A percentile compares a stretch with the other conserved stretches of the same genome.
These are phyloP conservation scores for Dynastes grantii DNA, from an alignment of 2,888 invertebrate genomes.

Conservation along the genomic window DNA sequence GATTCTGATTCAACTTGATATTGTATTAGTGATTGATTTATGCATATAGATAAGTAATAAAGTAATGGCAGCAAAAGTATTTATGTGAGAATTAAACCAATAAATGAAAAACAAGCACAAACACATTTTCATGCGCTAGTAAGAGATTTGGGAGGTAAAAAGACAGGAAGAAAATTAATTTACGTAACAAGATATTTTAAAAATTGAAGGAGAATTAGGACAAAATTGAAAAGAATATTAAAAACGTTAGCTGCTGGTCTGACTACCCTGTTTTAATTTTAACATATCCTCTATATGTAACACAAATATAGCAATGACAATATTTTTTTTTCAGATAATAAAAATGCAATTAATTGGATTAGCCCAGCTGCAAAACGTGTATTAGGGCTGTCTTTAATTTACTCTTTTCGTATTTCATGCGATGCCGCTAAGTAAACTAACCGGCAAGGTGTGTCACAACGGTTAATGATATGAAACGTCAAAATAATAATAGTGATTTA, in stretches of 20 bases:
- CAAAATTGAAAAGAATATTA: no score
- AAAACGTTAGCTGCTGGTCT: no score
- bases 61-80: no score
- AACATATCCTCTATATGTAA: no score
- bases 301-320: neutral
- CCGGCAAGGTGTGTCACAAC: conserved; percentile 34
- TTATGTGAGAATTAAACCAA: no score
- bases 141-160: no score
- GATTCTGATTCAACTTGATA: neutral
- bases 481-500: conserved; percentile 44
- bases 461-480: conserved; percentile 43
- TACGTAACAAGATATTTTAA: no score
- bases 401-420: conserved; percentile 27
- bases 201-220: no score
- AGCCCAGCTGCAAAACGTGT: conserved; percentile 22
- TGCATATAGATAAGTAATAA: no score
- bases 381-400: conserved; percentile 25
- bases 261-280: neutral
- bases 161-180: no score
- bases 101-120: no score
- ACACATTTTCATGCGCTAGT: no score
- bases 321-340: neutral
- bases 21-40: neutral
- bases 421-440: conserved; percentile 33
- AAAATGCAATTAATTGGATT: conserved; percentile 30